Conservation (phyloP, 2,888 invertebrate species). For the Desoria tigrina region DNA sequence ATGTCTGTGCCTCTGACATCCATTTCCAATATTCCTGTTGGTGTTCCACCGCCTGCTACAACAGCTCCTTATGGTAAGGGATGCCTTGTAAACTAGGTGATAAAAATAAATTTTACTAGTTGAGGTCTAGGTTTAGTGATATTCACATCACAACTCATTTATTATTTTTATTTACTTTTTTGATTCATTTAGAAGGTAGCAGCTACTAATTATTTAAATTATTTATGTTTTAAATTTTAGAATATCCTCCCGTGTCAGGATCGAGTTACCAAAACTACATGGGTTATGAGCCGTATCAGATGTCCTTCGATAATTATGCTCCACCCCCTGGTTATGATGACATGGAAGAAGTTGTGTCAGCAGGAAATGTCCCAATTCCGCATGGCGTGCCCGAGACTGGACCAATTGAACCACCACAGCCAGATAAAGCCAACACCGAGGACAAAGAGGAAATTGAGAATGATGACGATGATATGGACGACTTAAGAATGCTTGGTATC, state of each 20-base stretch:
- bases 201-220: not conserved
- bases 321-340: constrained; percentile 43
- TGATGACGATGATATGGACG: constrained; percentile 60
- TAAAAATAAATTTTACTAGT: not conserved
- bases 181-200: no score
- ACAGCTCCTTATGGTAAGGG: not conserved
- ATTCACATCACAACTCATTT: no score
- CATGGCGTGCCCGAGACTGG: not conserved
- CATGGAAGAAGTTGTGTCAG: constrained; percentile 13
- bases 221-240: not conserved
- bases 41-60: constrained; percentile 39
- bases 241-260: not conserved
- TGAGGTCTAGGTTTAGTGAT: no score
- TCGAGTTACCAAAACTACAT: constrained; percentile 35
- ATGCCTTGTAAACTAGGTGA: not conserved
- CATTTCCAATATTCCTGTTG: constrained; percentile 12
- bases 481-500: constrained; percentile 81
- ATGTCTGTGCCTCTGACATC: not conserved
- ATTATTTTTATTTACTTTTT: no score
- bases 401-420: not conserved
- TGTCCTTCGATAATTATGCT: constrained; percentile 45
- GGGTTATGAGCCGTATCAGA: constrained; percentile 44
- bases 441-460: constrained; percentile 10
- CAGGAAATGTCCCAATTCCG: not conserved
- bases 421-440: constrained; percentile 7